Percentiles rank a stretch among this genome's conserved stretches.
These are phyloP conservation scores for Meloidogyne chitwoodi DNA, from an alignment of 1,140 invertebrate genomes.

Conservation along the genomic window DNA sequence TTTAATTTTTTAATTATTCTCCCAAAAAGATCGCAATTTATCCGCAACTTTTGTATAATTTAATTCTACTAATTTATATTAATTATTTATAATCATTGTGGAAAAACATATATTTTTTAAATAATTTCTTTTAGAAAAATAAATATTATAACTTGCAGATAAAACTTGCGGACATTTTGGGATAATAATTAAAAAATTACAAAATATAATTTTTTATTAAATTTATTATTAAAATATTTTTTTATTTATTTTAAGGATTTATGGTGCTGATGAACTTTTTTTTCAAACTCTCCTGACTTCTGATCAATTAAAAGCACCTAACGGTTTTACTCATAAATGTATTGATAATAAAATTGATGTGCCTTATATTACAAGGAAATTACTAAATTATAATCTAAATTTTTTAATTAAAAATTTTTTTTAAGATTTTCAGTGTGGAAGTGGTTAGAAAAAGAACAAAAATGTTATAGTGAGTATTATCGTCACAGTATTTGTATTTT, in stretches of 20 bases:
- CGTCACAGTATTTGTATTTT: conserved; percentile 9
- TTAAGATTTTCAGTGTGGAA: conserved; percentile 5
- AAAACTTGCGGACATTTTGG: no score
- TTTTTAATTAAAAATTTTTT: background rate
- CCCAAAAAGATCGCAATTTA: no score
- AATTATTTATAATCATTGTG: no score
- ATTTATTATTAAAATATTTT: background rate
- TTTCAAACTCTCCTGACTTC: background rate
- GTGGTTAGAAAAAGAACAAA: background rate
- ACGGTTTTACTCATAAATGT: conserved; percentile 23
- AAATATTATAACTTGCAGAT: no score
- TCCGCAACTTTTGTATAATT: no score
- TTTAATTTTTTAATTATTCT: no score
- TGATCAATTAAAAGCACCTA: conserved; percentile 2
- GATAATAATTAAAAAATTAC: no score
- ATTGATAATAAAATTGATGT: background rate
- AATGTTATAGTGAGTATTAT: conserved; percentile 43
- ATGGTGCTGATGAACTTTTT: conserved; percentile 19
- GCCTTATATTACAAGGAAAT: background rate
- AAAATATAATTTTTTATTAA: no score
- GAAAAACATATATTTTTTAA: no score
- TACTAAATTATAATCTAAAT: no score
- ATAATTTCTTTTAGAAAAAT: no score
- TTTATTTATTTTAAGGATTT: background rate
- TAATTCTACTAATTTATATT: no score